Base-by-base conservation (phyloP, 2,888 invertebrate genomes). In the Epistrophe eligans region DNA sequence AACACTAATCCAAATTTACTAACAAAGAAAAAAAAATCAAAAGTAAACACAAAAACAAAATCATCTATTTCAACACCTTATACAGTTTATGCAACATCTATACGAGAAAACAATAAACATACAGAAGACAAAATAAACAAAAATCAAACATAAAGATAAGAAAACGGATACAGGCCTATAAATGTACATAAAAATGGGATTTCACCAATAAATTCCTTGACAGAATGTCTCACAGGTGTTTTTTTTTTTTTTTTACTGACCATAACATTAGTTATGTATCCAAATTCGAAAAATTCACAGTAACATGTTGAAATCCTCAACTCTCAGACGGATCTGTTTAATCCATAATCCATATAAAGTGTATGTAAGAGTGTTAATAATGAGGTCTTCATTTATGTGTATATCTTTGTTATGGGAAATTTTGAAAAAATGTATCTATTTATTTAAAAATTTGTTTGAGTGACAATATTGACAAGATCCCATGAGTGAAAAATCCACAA, bases 151-250 rank as follows among this genome's bases (percentile, higher is more conserved):
- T 19, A 38, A 60, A 55, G 84, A 85, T 85, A 79, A 87, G 71
- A 73, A 48, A 66, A 70, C 50, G 79, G 74, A 85, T 62, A 50
- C 15, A 38, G 43, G 43, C 10, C 32, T 32, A 4, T 32, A 32
- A 4, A 5, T 32, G 5, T 24, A 24, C 6, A 50, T 17, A 50
- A 50, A 55, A 38, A 73, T 64, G 60, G 72, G 70, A 82, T 82
- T 74, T 82, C 62, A 55, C 64, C 64, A 70, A 82, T 64, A 87
- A 82, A 82, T 77, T 74, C 74, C 50, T 77, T 48, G 10, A 17
- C 11, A 35, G 17, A 38, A 62, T 62, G 58, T 72, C 77, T 67
- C 72, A 83, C 72, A 58, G 58, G 67, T 73, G 60, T 66, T 24
- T 24, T 24, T 2, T 1, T 66, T 24, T 24, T 24, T 2, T 1